A percentile compares a stretch with the other conserved stretches of the same genome.
phyloP scores from a whole-genome alignment of 1,140 invertebrate species.

The Drosophila sucinea region DNA sequence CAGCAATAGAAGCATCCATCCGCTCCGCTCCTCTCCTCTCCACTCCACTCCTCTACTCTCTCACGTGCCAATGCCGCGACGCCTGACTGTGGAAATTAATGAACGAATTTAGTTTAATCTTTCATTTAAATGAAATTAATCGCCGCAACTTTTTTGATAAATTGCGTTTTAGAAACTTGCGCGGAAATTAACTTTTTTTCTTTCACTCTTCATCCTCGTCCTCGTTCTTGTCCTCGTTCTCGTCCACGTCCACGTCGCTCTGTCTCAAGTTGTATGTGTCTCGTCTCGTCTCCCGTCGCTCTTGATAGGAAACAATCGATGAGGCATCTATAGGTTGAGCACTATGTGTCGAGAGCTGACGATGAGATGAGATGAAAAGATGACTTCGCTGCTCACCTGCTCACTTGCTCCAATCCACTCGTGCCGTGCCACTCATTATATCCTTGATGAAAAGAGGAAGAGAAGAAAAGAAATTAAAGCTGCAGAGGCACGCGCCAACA shows the following conservation, averaged over 20 bases:
- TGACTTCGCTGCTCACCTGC: constrained; percentile 4
- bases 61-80: constrained; percentile 16
- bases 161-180: constrained; percentile 27
- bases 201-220: not conserved
- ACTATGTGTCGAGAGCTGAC: constrained; percentile 1
- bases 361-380: constrained; percentile 3
- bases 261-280: not conserved
- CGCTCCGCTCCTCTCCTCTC: not conserved
- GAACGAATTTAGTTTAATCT: constrained; percentile 37
- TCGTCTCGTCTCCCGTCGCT: not conserved
- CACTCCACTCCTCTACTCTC: not conserved
- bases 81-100: constrained; percentile 26
- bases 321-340: not conserved
- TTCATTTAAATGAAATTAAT: constrained; percentile 43
- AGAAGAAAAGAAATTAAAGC: constrained; percentile 5
- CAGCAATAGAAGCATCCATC: not conserved
- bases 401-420: not conserved
- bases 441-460: not conserved
- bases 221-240: not conserved
- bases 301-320: constrained; percentile 3
- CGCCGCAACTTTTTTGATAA: constrained; percentile 37
- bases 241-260: not conserved
- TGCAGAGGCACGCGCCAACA: constrained; percentile 13
- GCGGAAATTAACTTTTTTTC: constrained; percentile 23
- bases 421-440: not conserved